phyloP scores from a whole-genome alignment of 2,797 vertebrate species.

The Brachyalestes nurse region DNA sequence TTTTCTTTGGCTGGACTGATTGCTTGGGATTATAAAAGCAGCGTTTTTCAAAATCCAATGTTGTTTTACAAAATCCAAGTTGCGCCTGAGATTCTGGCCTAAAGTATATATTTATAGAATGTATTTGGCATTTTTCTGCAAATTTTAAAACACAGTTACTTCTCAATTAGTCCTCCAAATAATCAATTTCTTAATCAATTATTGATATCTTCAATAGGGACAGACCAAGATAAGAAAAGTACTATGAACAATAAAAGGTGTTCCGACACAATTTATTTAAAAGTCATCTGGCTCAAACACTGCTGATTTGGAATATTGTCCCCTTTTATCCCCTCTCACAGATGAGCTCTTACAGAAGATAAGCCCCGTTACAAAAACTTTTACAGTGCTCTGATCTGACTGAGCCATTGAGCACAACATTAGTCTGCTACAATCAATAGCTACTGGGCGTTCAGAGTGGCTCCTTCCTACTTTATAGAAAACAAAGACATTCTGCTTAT shows the following conservation, averaged over 20 bases:
- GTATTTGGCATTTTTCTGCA: no score
- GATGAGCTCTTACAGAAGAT: no score
- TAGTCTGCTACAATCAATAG: slow-evolving; percentile 39
- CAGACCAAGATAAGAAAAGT: not conserved
- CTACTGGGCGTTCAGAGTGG: not conserved
- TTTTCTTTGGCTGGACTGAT: no score
- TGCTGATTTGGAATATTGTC: not conserved
- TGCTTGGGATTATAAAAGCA: no score
- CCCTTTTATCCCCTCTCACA: not conserved
- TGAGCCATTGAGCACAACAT: not conserved
- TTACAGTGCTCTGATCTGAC: slow-evolving; percentile 13
- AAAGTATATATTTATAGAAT: no score
- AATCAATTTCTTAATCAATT: not conserved
- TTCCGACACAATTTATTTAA: not conserved
- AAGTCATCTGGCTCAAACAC: not conserved
- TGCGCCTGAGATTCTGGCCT: no score
- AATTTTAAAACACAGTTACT: no score
- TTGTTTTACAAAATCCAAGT: no score
- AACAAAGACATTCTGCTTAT: slow-evolving; percentile 37
- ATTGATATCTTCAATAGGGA: not conserved
- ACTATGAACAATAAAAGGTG: not conserved
- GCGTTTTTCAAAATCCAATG: no score
- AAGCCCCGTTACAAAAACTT: not conserved
- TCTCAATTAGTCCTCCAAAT: no score
- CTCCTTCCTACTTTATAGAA: slow-evolving; percentile 25